phyloP scores from a whole-genome alignment of 1,140 invertebrate species.

The Campoletis sonorensis region DNA sequence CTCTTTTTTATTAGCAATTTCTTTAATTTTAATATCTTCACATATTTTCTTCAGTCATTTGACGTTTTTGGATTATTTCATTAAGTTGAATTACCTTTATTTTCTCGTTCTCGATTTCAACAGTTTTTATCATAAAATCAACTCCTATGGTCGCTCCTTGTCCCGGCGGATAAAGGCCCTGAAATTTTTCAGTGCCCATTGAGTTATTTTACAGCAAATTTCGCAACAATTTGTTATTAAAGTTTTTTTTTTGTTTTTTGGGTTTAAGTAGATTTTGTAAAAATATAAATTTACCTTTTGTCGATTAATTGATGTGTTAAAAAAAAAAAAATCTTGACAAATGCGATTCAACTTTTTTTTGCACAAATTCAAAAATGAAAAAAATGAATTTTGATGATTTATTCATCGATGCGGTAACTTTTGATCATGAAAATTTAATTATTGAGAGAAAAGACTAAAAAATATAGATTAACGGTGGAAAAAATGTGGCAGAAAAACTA shows the following conservation, averaged over 20 bases:
- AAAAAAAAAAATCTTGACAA: background rate
- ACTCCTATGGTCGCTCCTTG: conserved; percentile 99
- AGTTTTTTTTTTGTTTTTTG: too few species aligned
- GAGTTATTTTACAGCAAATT: background rate
- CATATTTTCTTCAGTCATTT: background rate
- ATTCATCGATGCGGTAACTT: too few species aligned
- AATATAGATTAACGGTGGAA: too few species aligned
- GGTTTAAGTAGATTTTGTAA: too few species aligned
- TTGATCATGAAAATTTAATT: background rate
- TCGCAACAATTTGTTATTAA: too few species aligned
- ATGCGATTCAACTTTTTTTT: conserved; percentile 12
- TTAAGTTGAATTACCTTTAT: conserved; percentile 89
- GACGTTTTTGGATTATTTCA: too few species aligned
- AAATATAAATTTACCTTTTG: too few species aligned
- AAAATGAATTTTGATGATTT: conserved; percentile 1
- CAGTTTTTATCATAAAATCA: conserved; percentile 99
- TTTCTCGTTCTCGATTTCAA: conserved; percentile 98
- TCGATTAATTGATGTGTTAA: too few species aligned
- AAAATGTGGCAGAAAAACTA: too few species aligned
- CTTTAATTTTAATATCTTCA: background rate
- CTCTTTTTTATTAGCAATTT: too few species aligned
- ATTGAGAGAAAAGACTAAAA: background rate
- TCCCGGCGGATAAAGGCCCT: conserved; percentile 95
- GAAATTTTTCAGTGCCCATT: background rate
- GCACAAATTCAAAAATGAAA: too few species aligned